These are phyloP conservation scores for Myripristis murdjan DNA, from an alignment of 2,797 vertebrate species.

Conservation along the genomic window DNA sequence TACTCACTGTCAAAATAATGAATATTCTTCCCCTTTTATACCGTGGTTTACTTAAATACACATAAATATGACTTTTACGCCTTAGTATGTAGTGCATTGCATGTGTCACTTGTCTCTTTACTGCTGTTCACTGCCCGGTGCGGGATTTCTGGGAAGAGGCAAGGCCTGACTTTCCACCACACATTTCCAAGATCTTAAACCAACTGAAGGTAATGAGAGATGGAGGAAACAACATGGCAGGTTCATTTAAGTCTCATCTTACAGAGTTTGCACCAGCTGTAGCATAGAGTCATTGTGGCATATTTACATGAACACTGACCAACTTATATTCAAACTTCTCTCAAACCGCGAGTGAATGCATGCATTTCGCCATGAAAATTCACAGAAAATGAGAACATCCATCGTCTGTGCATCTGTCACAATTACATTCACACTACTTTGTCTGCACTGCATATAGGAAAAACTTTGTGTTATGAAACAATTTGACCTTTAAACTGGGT, in stretches of 20 bases:
- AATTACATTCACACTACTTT: not conserved
- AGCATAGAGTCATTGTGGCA: slow-evolving; percentile 47
- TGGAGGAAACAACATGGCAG: slow-evolving; percentile 39
- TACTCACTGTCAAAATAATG: slow-evolving; percentile 25
- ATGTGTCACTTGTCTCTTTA: not conserved
- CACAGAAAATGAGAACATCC: not conserved
- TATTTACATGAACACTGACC: slow-evolving; percentile 65
- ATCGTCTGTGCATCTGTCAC: not conserved
- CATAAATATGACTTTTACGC: slow-evolving; percentile 53
- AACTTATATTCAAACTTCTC: slow-evolving; percentile 71
- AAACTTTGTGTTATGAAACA: not conserved
- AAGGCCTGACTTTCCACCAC: not conserved
- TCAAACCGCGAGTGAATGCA: slow-evolving; percentile 53
- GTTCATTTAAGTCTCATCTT: slow-evolving; percentile 43
- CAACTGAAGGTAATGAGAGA: slow-evolving; percentile 41
- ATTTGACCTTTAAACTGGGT: not conserved
- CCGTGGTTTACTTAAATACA: slow-evolving; percentile 61
- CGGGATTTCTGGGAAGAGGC: slow-evolving; percentile 18
- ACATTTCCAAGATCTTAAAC: slow-evolving; percentile 32
- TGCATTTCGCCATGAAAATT: slow-evolving; percentile 10
- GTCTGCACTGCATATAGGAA: not conserved
- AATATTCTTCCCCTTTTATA: slow-evolving; percentile 44
- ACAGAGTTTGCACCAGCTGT: slow-evolving; percentile 45
- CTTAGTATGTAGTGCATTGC: slow-evolving; percentile 64
- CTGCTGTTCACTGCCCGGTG: slow-evolving; percentile 3